Conservation (phyloP, 1,140 invertebrate genomes). For the Brachionus manjavacas region DNA sequence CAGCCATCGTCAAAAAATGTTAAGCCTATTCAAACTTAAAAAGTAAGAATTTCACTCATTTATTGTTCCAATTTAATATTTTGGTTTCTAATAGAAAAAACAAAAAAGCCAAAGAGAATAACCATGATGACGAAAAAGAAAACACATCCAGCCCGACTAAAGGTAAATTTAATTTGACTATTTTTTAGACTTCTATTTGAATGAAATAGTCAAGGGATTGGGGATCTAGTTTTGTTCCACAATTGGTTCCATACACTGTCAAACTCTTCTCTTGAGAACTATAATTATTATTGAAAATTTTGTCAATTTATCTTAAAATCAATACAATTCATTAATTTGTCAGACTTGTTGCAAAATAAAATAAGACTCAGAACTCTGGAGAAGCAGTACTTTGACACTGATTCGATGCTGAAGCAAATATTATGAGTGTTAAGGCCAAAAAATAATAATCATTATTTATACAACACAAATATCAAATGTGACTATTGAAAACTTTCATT, state of each 20-base stretch:
- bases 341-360: background rate
- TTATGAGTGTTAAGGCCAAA: background rate
- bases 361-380: background rate
- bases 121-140: slow-evolving; percentile 39
- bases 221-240: background rate
- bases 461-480: background rate
- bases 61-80: background rate
- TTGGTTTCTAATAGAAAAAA: background rate
- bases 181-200: background rate
- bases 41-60: background rate
- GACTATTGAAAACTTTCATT: background rate
- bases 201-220: background rate
- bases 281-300: background rate
- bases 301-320: background rate
- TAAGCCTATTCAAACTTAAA: slow-evolving; percentile 40
- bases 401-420: background rate
- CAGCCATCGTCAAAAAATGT: slow-evolving; percentile 12
- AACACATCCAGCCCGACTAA: slow-evolving; percentile 38
- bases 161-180: background rate
- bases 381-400: background rate
- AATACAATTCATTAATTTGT: background rate
- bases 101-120: slow-evolving; percentile 28
- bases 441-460: background rate
- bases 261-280: background rate
- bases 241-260: background rate